These are phyloP conservation scores for Spatulosminthurus flaviceps DNA, from an alignment of 2,888 invertebrate species.

Conservation along the genomic window DNA sequence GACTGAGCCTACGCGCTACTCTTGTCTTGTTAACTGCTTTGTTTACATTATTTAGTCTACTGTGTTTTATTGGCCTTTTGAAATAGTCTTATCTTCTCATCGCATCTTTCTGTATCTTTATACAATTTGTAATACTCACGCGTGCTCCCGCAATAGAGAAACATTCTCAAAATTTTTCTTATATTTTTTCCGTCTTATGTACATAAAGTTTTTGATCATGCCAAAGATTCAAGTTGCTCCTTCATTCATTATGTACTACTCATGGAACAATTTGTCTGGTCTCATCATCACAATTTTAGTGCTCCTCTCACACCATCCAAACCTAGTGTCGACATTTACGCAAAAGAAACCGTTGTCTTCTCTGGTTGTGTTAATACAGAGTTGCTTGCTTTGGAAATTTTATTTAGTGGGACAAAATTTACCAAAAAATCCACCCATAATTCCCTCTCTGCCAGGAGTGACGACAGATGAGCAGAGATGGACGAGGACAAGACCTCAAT, in stretches of 20 bases:
- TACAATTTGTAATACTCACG: too few species aligned
- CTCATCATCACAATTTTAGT: background rate
- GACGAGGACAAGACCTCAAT: constrained; percentile 10
- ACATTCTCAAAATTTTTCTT: too few species aligned
- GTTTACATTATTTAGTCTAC: constrained; percentile 34
- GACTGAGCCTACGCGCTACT: constrained; percentile 7
- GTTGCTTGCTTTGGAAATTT: background rate
- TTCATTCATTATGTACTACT: background rate
- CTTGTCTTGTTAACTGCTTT: constrained; percentile 30
- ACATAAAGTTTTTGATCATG: too few species aligned
- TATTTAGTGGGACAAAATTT: too few species aligned
- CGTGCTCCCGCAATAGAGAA: too few species aligned
- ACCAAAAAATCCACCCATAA: too few species aligned
- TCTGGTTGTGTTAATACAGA: background rate
- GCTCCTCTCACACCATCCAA: background rate
- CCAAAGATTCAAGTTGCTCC: background rate
- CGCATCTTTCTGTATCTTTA: too few species aligned
- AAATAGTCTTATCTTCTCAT: too few species aligned
- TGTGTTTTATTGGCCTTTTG: background rate
- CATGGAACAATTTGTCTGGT: too few species aligned
- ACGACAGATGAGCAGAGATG: constrained; percentile 6
- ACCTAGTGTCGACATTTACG: background rate
- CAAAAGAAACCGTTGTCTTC: background rate
- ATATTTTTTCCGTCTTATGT: too few species aligned
- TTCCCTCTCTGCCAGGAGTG: background rate